Conservation (phyloP, 2,888 invertebrate genomes). For the Drosophila monieri region DNA sequence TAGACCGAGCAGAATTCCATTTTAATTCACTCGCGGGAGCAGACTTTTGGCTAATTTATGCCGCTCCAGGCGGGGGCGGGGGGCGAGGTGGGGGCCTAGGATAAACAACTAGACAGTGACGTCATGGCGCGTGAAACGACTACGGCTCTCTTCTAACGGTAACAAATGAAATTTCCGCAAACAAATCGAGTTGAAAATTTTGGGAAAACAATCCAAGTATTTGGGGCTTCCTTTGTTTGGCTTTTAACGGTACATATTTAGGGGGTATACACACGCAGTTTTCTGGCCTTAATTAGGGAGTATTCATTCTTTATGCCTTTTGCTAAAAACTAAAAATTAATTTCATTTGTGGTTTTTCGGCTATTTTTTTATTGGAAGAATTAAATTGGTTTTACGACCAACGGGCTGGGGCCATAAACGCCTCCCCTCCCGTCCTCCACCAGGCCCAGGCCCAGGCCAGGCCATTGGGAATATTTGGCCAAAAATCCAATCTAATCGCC, state of each 20-base stretch:
- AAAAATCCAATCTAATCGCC: slow-evolving; percentile 3
- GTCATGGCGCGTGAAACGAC: slow-evolving; percentile 22
- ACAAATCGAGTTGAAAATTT: slow-evolving; percentile 18
- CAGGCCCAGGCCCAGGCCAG: slow-evolving; percentile 2
- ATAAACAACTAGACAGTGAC: slow-evolving; percentile 27
- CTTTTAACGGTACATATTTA: too few species aligned
- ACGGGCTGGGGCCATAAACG: not conserved
- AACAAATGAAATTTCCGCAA: slow-evolving; percentile 29
- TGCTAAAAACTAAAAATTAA: slow-evolving; percentile 23
- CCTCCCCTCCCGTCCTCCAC: too few species aligned
- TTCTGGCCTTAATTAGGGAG: slow-evolving; percentile 23
- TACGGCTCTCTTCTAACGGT: too few species aligned
- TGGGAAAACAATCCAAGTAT: not conserved
- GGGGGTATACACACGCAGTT: too few species aligned
- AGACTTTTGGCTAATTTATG: slow-evolving; percentile 28
- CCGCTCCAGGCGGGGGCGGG: not conserved
- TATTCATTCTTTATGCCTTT: slow-evolving; percentile 18
- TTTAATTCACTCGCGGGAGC: not conserved
- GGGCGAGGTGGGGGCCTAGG: not conserved
- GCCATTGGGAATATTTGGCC: not conserved
- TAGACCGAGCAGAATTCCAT: not conserved
- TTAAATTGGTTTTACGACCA: slow-evolving; percentile 40
- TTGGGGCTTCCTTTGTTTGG: slow-evolving; percentile 7
- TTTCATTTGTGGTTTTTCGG: slow-evolving; percentile 1
- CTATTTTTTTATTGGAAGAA: slow-evolving; percentile 29